Evolutionary conservation across 1,140 invertebrate genomes (phyloP).

Genomic region (Arctopsyche grandis): DNA sequence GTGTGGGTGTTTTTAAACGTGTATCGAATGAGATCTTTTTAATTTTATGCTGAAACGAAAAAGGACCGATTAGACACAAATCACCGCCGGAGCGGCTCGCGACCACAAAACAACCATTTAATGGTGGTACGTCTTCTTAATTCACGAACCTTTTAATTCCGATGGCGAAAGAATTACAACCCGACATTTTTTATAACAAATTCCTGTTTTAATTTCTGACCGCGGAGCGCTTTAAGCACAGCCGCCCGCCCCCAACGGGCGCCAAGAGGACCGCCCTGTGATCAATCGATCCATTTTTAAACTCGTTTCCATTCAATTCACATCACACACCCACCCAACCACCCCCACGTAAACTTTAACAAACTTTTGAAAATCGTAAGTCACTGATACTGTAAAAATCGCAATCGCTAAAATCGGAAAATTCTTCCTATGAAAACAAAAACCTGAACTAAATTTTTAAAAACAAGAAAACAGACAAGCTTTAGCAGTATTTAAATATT

Average conservation of each 20-base stretch:
- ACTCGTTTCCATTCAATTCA: conserved; percentile 1
- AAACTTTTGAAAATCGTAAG: neutral
- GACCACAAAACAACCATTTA: conserved; percentile 40
- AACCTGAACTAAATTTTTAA: no score
- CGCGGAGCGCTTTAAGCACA: conserved; percentile 14
- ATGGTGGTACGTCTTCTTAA: conserved; percentile 37
- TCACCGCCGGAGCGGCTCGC: conserved; percentile 2
- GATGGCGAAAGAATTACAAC: conserved; percentile 33
- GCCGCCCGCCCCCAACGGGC: conserved; percentile 1
- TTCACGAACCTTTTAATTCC: conserved; percentile 38
- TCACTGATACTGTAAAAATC: no score
- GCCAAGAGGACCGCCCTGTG: neutral
- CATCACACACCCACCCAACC: neutral
- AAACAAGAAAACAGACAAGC: no score
- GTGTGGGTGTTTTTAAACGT: neutral
- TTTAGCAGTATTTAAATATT: no score
- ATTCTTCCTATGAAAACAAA: no score
- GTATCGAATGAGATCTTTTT: conserved; percentile 21
- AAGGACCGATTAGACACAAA: conserved; percentile 31
- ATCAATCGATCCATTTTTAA: neutral
- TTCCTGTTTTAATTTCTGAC: conserved; percentile 33
- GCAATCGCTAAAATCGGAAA: no score
- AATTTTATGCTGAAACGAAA: conserved; percentile 21
- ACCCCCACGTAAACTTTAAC: neutral
- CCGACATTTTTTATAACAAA: conserved; percentile 34